These are phyloP conservation scores for Gobiocypris rarus DNA, from an alignment of 2,113 vertebrate species.

Conservation along the genomic window DNA sequence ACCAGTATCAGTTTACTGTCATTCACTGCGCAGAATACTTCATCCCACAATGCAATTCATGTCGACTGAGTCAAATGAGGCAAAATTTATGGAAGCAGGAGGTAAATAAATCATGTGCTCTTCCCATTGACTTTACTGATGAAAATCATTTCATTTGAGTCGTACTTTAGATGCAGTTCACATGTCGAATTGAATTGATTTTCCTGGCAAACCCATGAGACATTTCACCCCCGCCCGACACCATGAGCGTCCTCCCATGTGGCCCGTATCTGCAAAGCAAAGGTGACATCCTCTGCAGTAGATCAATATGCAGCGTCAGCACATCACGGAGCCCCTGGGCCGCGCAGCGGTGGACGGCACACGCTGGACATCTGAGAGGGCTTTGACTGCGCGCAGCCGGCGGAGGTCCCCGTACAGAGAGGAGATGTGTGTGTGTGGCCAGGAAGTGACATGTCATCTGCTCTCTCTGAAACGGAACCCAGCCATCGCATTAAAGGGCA, in stretches of 20 bases:
- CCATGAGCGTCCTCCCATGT: neutral
- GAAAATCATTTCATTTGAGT: neutral
- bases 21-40: neutral
- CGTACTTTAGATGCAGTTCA: neutral
- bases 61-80: neutral
- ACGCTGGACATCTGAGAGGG: conserved; percentile 38
- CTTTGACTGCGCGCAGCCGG: conserved; percentile 7
- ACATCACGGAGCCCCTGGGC: conserved; percentile 17
- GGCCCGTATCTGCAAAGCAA: conserved; percentile 26
- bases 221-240: neutral
- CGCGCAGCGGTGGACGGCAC: neutral
- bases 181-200: neutral
- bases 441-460: conserved; percentile 24
- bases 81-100: neutral
- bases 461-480: conserved; percentile 33
- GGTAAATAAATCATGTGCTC: neutral
- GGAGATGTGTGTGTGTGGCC: conserved; percentile 6
- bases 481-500: conserved; percentile 15
- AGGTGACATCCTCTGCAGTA: conserved; percentile 28
- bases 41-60: neutral
- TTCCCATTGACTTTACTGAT: neutral
- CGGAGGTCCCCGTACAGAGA: conserved; percentile 22
- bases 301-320: conserved; percentile 45
- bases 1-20: neutral
- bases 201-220: neutral